These are phyloP conservation scores for Bombus waltoni DNA, from an alignment of 1,140 invertebrate genomes.

Conservation along the genomic window DNA sequence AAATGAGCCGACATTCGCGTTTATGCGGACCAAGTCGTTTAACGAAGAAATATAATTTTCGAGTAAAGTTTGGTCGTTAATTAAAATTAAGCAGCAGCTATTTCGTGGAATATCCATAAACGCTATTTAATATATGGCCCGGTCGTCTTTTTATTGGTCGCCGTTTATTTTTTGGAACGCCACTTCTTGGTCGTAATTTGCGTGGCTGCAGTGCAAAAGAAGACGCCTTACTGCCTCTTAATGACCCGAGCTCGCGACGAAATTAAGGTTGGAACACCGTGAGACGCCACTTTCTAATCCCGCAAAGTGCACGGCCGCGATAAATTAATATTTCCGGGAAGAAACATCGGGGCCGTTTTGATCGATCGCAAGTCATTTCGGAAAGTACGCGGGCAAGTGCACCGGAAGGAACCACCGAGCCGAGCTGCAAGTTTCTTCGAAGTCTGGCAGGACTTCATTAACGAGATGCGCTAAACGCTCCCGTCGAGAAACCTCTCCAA, in stretches of 20 bases:
- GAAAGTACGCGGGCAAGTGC: neutral
- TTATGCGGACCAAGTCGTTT: neutral
- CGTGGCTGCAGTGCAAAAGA: neutral
- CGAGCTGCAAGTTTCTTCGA: neutral
- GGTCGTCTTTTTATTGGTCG: neutral
- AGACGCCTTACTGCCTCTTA: conserved; percentile 9
- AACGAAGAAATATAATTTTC: conserved; percentile 25
- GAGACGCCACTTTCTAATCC: conserved; percentile 27
- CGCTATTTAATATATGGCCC: conserved; percentile 15
- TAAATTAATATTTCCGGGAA: conserved; percentile 33
- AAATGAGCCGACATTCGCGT: neutral
- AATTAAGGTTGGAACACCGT: conserved; percentile 15
- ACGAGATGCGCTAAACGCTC: conserved; percentile 9
- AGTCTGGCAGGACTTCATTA: conserved; percentile 32
- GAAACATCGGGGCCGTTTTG: conserved; percentile 31
- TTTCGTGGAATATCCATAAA: conserved; percentile 17
- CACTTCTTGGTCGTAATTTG: neutral
- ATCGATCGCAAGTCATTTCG: conserved; percentile 30
- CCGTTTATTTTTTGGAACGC: neutral
- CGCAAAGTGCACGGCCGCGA: conserved; percentile 30
- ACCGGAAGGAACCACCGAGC: neutral
- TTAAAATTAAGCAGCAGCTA: conserved; percentile 32
- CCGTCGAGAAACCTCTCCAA: neutral
- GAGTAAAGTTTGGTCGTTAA: conserved; percentile 23
- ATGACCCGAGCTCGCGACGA: conserved; percentile 1